Base-by-base conservation (phyloP, 2,113 vertebrate genomes). In the Coptodon rendalli region DNA sequence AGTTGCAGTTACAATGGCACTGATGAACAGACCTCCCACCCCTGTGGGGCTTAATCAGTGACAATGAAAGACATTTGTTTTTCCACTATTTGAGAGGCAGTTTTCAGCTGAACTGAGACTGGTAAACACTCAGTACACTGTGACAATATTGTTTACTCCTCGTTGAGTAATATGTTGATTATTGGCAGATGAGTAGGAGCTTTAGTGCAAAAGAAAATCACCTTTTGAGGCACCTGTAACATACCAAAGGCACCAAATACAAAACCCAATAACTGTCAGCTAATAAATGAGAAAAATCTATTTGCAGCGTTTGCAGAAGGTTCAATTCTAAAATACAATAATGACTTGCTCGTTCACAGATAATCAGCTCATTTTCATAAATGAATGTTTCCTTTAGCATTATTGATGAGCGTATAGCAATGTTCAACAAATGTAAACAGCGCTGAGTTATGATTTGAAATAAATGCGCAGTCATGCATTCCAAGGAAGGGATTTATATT, bases 381-480 rank as follows among this genome's bases (percentile, higher is more conserved):
- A 92, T 90, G 89, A 86, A 92, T 85, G 83, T 87, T 87, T 86
- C 85, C 38, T 50, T 73, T 81, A 73, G 61, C 57, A 24, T 93
- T 91, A 92, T 87, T 93, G 93, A 94, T 93, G 90, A 92, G 59
- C 3, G 76, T 45, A 66, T 9, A 57, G 87, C 86, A 66, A 89
- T 86, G 90, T 83, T 90, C 34, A 90, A 90, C 87, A 84, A 92
- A 94, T 93, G 89, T 85, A 91, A 89, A 88, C 94, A 89, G 71
- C 19, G 53, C 80, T 93, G 92, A 95, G 82, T 94, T 92, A 93
- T 93, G 90, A 92, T 92, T 89, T 81, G 27, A 80, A 92, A 95
- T 90, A 93, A 92, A 93, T 91, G 93, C 57, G 16, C 59, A 92
- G 89, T 92, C 93, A 92, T 91, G 92, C 93, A 89, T 94, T 89